Evolutionary conservation across 2,113 vertebrate species (phyloP).

Genomic region (Paraplagusia blochii): DNA sequence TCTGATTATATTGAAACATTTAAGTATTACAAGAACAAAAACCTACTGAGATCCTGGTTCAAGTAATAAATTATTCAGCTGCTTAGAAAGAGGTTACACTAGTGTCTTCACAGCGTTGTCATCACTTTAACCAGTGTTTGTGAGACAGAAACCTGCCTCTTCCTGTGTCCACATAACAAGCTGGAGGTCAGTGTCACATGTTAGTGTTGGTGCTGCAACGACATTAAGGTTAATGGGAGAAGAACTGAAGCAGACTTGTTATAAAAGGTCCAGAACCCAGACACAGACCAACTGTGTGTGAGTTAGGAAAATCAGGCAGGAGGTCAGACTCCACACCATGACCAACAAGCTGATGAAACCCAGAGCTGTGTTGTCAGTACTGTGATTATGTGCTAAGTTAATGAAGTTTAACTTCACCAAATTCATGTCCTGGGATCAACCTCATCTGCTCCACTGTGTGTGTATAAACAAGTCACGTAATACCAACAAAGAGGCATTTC

Average conservation of each 20-base stretch:
- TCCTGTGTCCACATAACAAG: no score
- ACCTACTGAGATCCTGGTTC: no score
- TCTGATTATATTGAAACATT: no score
- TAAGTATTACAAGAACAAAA: no score
- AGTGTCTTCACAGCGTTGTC: no score
- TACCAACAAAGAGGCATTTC: not conserved
- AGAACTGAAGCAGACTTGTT: constrained; percentile 21
- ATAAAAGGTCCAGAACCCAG: constrained; percentile 7
- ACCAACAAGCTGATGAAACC: constrained; percentile 28
- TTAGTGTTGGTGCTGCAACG: not conserved
- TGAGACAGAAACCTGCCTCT: no score
- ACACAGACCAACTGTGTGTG: not conserved
- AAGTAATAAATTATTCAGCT: no score
- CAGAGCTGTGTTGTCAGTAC: constrained; percentile 2
- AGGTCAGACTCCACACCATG: constrained; percentile 12
- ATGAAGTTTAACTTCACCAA: constrained; percentile 6
- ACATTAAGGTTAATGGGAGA: constrained; percentile 11
- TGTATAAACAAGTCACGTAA: no score
- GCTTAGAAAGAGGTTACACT: no score
- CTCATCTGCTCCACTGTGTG: constrained; percentile 1
- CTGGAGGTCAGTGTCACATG: not conserved
- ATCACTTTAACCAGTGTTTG: no score
- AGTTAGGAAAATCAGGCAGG: constrained; percentile 40
- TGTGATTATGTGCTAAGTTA: constrained; percentile 5
- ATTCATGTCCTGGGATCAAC: not conserved